Base-by-base conservation (phyloP, 2,888 invertebrate genomes). In the Coenonympha arcania region DNA sequence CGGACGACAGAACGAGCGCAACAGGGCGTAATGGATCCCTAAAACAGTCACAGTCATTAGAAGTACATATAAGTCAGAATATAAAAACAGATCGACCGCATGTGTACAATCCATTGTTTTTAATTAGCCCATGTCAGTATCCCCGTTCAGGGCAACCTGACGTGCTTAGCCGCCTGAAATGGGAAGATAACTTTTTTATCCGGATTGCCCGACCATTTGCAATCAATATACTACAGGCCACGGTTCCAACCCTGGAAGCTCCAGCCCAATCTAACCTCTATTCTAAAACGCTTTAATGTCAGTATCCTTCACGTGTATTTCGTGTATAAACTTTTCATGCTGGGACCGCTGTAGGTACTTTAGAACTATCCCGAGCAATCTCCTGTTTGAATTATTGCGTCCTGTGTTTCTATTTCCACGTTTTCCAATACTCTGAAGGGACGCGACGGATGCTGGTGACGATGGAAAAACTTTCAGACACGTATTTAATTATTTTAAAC, bases 331-430 rank as follows among this genome's bases (percentile, higher is more conserved):
- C 22, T 36, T 9, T 26, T 19, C 9, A 22, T 22, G 8, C 22
- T 22, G 15, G 39, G 16, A 33, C 13, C 18, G 20, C 13, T 30
- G 8, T 8, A 39, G 20, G 41, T 37, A 40, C 42, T 40, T 47
- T 36, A 50, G 57, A 57, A 60, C 52, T 61, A 57, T 57, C 55
- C 45, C 40, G 48, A 57, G 55, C 57, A 56, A 53, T 57, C 55
- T 46, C 50, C 52, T 43, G 43, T 54, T 50, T 55, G 50, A 55
- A 55, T 55, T 55, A 55, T 54, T 50, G 30, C 41, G 24, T 39
- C 44, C 36, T 30, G 44, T 30, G 39, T 24, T 46, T 43, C 49
- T 45, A 46, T 47, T 40, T 52, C 43, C 46, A 40, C 31, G 44
- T 47, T 43, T 48, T 22, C 30, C 22, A 26, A 44, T 28, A 36